These are phyloP conservation scores for Coleophora deauratella DNA, from an alignment of 2,888 invertebrate species.

Conservation along the genomic window DNA sequence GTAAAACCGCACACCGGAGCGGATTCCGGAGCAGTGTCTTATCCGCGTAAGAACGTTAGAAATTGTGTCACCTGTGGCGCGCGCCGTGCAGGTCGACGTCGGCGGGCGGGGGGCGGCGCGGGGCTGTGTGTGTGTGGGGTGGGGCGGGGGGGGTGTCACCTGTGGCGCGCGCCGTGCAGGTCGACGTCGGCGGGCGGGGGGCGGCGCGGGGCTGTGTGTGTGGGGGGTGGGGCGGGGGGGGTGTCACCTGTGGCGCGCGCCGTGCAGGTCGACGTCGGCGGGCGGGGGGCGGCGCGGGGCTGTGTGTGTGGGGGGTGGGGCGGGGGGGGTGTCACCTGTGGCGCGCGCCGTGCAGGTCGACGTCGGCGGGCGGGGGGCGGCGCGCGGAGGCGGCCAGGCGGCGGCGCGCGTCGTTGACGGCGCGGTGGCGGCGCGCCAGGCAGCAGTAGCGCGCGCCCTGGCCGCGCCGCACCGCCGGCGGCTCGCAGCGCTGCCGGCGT, in stretches of 20 bases:
- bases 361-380: constrained; percentile 1
- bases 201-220: too few species aligned
- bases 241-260: too few species aligned
- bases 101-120: too few species aligned
- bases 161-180: neutral
- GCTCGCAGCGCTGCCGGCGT: neutral
- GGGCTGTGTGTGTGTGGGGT: too few species aligned
- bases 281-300: constrained; percentile 5
- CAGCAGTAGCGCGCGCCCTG: constrained; percentile 9
- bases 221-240: too few species aligned
- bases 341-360: constrained; percentile 3
- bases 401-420: constrained; percentile 14
- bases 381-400: constrained; percentile 7
- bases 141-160: too few species aligned
- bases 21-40: too few species aligned
- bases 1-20: too few species aligned
- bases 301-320: constrained; percentile 14
- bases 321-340: constrained; percentile 7
- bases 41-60: neutral
- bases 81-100: neutral
- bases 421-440: constrained; percentile 15
- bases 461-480: neutral
- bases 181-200: too few species aligned
- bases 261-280: constrained; percentile 5
- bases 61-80: neutral